Percentiles rank a stretch among this genome's conserved stretches.
These are phyloP conservation scores for Sparus aurata DNA, from an alignment of 2,797 vertebrate genomes.

Conservation along the genomic window DNA sequence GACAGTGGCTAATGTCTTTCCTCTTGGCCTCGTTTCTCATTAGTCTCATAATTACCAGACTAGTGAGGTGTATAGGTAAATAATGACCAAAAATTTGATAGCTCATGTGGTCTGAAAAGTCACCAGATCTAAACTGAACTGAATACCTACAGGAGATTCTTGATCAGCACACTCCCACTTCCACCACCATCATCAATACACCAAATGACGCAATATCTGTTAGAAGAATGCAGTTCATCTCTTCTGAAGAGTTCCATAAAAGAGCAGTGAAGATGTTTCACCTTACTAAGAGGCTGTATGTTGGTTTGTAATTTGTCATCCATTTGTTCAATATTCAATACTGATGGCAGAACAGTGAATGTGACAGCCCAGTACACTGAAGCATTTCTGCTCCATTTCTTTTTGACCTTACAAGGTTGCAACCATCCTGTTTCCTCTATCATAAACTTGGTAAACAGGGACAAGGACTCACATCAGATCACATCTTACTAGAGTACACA, in stretches of 20 bases:
- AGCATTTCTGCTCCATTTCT: not conserved
- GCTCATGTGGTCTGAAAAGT: not conserved
- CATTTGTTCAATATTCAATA: not conserved
- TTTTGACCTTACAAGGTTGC: not conserved
- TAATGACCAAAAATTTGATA: too few relatives aligned
- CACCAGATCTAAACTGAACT: not conserved
- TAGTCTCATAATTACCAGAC: too few relatives aligned
- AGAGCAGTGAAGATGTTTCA: not conserved
- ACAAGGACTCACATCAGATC: not conserved
- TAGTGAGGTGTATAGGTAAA: too few relatives aligned
- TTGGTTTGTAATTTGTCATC: not conserved
- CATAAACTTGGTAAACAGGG: not conserved
- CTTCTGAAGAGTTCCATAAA: not conserved
- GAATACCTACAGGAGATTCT: not conserved
- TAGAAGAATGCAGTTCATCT: not conserved
- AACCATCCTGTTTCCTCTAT: slow-evolving; percentile 18
- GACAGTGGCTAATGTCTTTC: too few relatives aligned
- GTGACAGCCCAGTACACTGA: not conserved
- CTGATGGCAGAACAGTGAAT: not conserved
- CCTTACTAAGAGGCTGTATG: not conserved
- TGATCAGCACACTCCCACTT: not conserved
- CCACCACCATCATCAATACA: not conserved
- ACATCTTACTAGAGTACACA: not conserved
- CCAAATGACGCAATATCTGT: not conserved
- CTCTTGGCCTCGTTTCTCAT: too few relatives aligned